Conservation (phyloP, 2,888 invertebrate species). For the Leucophenga montana region DNA sequence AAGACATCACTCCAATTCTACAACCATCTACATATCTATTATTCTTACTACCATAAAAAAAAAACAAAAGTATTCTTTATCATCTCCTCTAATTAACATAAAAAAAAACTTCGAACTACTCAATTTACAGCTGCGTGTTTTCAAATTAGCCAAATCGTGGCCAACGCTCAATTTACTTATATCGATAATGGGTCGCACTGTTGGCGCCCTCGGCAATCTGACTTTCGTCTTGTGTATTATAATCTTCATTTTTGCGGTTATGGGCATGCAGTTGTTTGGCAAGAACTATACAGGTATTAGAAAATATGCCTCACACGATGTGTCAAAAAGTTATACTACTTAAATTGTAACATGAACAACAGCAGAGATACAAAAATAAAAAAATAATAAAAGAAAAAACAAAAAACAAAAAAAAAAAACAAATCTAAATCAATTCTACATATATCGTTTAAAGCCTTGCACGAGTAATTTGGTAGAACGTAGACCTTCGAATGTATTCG, state of each 20-base stretch:
- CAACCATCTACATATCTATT: background rate
- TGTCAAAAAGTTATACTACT: constrained; percentile 11
- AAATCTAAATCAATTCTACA: too few species aligned
- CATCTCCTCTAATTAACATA: background rate
- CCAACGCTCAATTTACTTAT: constrained; percentile 98
- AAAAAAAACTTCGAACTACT: constrained; percentile 12
- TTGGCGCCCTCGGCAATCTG: constrained; percentile 98
- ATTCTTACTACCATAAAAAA: constrained; percentile 14
- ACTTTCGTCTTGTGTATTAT: constrained; percentile 98
- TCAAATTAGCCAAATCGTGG: constrained; percentile 99
- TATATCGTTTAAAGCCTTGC: too few species aligned
- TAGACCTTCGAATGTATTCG: too few species aligned
- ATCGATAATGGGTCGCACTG: constrained; percentile 98
- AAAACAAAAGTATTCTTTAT: background rate
- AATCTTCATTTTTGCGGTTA: constrained; percentile 99
- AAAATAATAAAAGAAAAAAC: too few species aligned
- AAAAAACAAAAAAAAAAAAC: too few species aligned
- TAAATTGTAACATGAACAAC: constrained; percentile 10
- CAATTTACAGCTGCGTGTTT: constrained; percentile 89
- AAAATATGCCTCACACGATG: constrained; percentile 68
- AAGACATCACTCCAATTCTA: background rate
- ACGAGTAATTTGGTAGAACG: too few species aligned
- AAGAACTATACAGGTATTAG: constrained; percentile 88
- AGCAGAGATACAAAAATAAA: background rate
- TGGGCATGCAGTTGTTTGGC: constrained; percentile 99